Conservation (phyloP, 1,140 invertebrate genomes). For the Acarapis woodi region DNA sequence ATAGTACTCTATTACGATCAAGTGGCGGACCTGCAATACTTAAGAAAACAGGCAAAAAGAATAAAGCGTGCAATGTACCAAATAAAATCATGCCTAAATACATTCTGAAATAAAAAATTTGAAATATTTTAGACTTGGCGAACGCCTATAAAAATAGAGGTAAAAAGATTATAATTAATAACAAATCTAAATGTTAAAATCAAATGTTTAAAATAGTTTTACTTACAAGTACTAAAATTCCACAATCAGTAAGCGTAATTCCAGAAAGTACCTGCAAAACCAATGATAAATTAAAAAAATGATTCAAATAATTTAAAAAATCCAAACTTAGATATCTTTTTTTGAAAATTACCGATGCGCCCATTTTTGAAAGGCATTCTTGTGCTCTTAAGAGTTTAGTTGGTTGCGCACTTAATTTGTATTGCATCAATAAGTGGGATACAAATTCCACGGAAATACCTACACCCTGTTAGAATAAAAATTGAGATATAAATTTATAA, state of each 20-base stretch:
- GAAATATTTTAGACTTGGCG: conserved; percentile 27
- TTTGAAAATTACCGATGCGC: conserved; percentile 21
- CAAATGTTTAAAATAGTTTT: conserved; percentile 27
- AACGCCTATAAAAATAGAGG: no score
- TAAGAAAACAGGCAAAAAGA: conserved; percentile 26
- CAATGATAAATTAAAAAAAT: conserved; percentile 4
- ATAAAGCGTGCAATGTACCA: conserved; percentile 26
- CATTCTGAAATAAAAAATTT: conserved; percentile 29
- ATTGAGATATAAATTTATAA: not conserved
- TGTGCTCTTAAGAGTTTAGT: conserved; percentile 20
- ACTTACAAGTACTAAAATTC: conserved; percentile 25
- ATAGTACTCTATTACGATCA: conserved; percentile 5
- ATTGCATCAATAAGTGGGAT: conserved; percentile 24
- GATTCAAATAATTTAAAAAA: not conserved
- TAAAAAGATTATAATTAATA: no score
- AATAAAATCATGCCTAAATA: conserved; percentile 26
- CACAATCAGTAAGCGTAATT: conserved; percentile 27
- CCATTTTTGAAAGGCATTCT: conserved; percentile 23
- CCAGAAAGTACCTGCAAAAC: conserved; percentile 23
- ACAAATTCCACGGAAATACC: conserved; percentile 30
- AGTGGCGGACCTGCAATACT: conserved; percentile 19
- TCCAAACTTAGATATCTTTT: not conserved
- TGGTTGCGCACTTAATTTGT: conserved; percentile 19
- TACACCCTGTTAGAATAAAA: conserved; percentile 18
- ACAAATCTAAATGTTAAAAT: conserved; percentile 32